Evolutionary conservation across 1,140 invertebrate genomes (phyloP).

Genomic region (Cotesia vestalis): DNA sequence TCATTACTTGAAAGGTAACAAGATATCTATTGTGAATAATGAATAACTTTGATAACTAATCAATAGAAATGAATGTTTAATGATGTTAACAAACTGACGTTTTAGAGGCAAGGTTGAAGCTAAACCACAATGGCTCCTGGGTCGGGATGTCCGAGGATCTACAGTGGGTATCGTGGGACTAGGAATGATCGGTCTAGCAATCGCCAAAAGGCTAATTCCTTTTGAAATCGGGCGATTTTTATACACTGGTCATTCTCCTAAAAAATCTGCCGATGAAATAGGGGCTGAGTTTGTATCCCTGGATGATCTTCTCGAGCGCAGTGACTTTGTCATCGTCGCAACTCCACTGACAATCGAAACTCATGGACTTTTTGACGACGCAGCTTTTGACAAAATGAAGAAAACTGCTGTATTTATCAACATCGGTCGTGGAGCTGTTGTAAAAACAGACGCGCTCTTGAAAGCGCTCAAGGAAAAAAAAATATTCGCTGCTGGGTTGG

Average conservation of each 20-base stretch:
- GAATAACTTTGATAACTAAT: constrained; percentile 13
- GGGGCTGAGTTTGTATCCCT: constrained; percentile 77
- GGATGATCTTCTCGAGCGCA: constrained; percentile 74
- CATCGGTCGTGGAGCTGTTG: constrained; percentile 77
- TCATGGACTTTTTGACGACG: constrained; percentile 74
- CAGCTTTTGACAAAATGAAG: constrained; percentile 83
- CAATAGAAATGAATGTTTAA: not conserved
- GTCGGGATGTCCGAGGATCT: constrained; percentile 73
- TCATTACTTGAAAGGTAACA: constrained; percentile 72
- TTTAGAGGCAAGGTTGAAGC: constrained; percentile 71
- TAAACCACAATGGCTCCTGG: constrained; percentile 74
- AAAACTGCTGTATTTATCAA: constrained; percentile 81
- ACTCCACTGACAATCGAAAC: constrained; percentile 79
- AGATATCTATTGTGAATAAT: constrained; percentile 20
- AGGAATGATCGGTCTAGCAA: constrained; percentile 79
- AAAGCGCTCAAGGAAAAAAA: constrained; percentile 74
- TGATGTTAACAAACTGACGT: not conserved
- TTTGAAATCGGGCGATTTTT: constrained; percentile 77
- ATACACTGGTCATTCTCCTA: constrained; percentile 74
- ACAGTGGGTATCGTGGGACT: constrained; percentile 85
- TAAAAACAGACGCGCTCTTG: constrained; percentile 81
- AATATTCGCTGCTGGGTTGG: constrained; percentile 88
- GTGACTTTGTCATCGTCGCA: constrained; percentile 80
- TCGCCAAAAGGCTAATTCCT: constrained; percentile 73
- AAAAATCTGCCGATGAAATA: constrained; percentile 71